phyloP scores from a whole-genome alignment of 2,797 vertebrate species.

The Cephalopachus bancanus region DNA sequence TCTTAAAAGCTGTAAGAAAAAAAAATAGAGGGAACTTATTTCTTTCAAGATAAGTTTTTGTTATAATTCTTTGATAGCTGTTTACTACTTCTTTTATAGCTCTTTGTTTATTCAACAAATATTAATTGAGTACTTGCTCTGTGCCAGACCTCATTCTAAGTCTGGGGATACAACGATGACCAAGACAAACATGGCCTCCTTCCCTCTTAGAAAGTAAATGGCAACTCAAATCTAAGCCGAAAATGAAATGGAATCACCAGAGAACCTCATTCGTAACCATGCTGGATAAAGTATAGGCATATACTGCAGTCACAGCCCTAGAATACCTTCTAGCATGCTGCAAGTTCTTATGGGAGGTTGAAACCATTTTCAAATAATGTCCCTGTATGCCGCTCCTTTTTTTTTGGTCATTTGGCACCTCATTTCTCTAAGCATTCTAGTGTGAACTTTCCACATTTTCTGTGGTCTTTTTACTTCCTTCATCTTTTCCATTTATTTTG shows the following conservation, averaged over 20 bases:
- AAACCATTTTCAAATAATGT: not conserved
- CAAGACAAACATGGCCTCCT: not conserved
- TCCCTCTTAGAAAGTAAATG: not conserved
- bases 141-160: not conserved
- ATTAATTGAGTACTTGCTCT: not conserved
- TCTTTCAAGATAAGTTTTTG: not conserved
- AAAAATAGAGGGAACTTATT: not conserved
- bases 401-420: not conserved
- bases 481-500: not conserved
- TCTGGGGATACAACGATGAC: not conserved
- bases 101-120: not conserved
- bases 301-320: too few relatives aligned
- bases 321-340: too few relatives aligned
- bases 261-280: not conserved
- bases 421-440: not conserved
- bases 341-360: not conserved
- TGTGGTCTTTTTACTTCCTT: not conserved
- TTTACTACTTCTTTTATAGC: not conserved
- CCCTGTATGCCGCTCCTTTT: not conserved
- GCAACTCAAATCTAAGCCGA: not conserved
- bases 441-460: not conserved
- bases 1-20: not conserved
- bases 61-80: not conserved
- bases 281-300: not conserved
- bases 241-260: not conserved